Evolutionary conservation across 64 coral and sea anemone species (phyloP), one percentile per base, ranked within the genome.

Genomic region (Montipora sp.): DNA sequence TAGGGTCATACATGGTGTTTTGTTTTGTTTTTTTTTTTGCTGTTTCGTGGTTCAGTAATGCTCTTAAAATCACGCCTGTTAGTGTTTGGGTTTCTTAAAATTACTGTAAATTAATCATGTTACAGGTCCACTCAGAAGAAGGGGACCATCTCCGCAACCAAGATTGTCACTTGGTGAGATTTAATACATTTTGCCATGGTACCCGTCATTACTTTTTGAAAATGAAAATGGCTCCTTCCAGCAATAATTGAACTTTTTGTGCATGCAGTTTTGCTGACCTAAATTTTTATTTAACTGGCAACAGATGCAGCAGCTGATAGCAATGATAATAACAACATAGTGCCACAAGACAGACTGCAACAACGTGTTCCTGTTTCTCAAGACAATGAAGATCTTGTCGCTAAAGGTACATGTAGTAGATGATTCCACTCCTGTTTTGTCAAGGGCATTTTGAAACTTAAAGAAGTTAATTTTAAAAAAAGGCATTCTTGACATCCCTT

Each of bases 361-460:
- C 70, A 63, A 22, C 82, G n/a, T 20, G 44, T 18, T 20, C 82
- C 66, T 6, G 47, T 71, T 10, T 72, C 47, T 71, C 82, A 85
- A 85, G 82, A 85, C n/a, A 47, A 71, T 10, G 82, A 85, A 19
- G 82, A 85, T 47, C 47, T 85, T 18, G 82, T 85, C 8, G 82
- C 71, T 18, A 85, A 85, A 85, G 82, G 82, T 85, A 12, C 57
- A 36, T 57, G 53, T 57, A 8, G 53, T 57, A 57, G 11, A 57
- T 2, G 53, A 1, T 57, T 57, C 53, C 11, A 11, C 11, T 8
- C 53, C 11, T 6, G 53, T 57, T 36, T 36, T 36, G 36, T 36
- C 36, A 36, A 36, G 36, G 2, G 2, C 36, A 36, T 36, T 36
- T 36, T 36, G 36, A 1, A 36, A 36, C 36, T 36, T 36, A 36